Percentiles rank a stretch among this genome's conserved stretches.
These are phyloP conservation scores for Pocillopora damicornis DNA, from an alignment of 64 coral and sea anemone genomes.

Conservation along the genomic window DNA sequence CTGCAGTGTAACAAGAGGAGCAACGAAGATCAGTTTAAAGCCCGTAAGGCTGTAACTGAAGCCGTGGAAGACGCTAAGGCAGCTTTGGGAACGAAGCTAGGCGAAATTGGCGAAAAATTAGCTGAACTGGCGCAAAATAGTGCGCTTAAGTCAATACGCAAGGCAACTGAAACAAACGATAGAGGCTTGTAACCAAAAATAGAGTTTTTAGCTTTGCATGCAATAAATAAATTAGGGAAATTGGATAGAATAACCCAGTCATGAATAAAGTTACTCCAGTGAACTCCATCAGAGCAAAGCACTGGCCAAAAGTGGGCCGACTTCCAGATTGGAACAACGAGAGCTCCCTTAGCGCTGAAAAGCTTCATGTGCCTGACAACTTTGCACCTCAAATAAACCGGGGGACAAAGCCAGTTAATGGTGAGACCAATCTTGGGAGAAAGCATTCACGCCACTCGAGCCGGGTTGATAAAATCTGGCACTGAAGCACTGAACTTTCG, in stretches of 20 bases:
- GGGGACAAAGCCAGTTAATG: constrained; percentile 30
- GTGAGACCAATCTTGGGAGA: constrained; percentile 48
- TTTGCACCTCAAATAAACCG: neutral
- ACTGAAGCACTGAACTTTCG: constrained; percentile 33
- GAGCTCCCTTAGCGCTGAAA: constrained; percentile 33
- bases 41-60: too few relatives aligned
- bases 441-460: constrained; percentile 28
- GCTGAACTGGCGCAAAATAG: too few relatives aligned
- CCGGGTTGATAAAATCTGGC: constrained; percentile 40
- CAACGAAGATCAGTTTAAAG: too few relatives aligned
- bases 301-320: constrained; percentile 57
- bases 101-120: too few relatives aligned
- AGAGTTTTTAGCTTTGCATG: constrained; percentile 26
- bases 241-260: constrained; percentile 31
- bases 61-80: too few relatives aligned
- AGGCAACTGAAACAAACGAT: constrained; percentile 3
- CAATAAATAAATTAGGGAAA: constrained; percentile 40
- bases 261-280: constrained; percentile 26
- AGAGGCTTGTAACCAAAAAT: constrained; percentile 19
- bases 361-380: neutral
- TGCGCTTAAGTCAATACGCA: constrained; percentile 28
- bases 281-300: constrained; percentile 19
- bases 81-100: too few relatives aligned
- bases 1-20: constrained; percentile 3
- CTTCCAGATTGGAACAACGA: constrained; percentile 40